Evolutionary conservation across 2,888 invertebrate species (phyloP).

Genomic region (Meiosimyza decipiens): DNA sequence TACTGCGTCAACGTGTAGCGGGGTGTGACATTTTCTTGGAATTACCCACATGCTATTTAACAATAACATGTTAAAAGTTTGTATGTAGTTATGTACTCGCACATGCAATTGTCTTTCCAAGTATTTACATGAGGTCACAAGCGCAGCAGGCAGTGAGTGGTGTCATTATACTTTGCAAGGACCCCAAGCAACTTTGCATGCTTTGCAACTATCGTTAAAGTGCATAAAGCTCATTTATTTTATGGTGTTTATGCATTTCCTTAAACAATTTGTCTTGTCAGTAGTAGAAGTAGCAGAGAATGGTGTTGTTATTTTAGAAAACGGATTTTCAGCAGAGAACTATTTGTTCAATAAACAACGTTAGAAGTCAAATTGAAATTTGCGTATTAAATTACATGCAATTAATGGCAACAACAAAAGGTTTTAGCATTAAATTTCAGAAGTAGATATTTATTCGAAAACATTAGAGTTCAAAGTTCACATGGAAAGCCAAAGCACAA

Average conservation of each 20-base stretch:
- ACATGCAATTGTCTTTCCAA: no score
- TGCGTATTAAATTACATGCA: background rate
- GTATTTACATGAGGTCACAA: no score
- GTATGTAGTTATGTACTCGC: no score
- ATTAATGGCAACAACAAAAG: background rate
- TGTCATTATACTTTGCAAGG: background rate
- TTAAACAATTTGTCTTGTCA: constrained; percentile 12
- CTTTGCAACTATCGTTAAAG: background rate
- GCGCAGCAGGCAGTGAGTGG: no score
- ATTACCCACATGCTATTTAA: no score
- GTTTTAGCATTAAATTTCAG: no score
- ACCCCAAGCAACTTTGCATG: background rate
- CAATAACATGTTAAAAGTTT: no score
- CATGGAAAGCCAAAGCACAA: no score
- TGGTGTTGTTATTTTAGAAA: background rate
- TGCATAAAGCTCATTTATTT: constrained; percentile 15
- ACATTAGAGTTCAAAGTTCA: no score
- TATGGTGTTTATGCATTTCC: constrained; percentile 27
- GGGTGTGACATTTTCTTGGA: no score
- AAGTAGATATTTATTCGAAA: no score
- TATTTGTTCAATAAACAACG: background rate
- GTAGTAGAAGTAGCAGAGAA: background rate
- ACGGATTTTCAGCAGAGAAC: background rate
- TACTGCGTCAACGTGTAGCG: no score
- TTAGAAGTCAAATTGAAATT: background rate